These are phyloP conservation scores for Ephestia elutella DNA, from an alignment of 1,140 invertebrate genomes.

Conservation along the genomic window DNA sequence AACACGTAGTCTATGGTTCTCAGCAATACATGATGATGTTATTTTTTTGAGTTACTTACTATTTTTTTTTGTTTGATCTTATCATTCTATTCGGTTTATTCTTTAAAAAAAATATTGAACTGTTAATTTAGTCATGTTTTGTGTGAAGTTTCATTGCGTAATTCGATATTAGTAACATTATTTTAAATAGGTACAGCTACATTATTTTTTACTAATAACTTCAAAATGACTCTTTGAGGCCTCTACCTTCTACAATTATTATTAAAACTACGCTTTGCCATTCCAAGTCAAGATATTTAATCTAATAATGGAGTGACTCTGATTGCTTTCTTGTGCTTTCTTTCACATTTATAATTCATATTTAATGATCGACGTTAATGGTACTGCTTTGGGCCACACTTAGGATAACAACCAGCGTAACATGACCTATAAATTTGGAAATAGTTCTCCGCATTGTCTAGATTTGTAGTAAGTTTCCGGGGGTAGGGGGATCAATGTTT, in stretches of 20 bases:
- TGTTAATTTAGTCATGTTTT: too few relatives aligned
- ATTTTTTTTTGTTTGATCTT: too few relatives aligned
- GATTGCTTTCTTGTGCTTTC: slow-evolving; percentile 66
- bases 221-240: too few relatives aligned
- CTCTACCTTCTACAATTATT: too few relatives aligned
- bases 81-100: too few relatives aligned
- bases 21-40: not conserved
- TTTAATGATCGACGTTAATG: slow-evolving; percentile 69
- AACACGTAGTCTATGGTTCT: not conserved
- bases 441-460: not conserved
- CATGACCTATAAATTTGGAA: slow-evolving; percentile 21
- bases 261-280: not conserved
- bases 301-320: slow-evolving; percentile 58
- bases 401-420: slow-evolving; percentile 27
- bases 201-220: too few relatives aligned
- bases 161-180: too few relatives aligned
- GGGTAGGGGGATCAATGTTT: slow-evolving; percentile 22
- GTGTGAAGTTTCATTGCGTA: too few relatives aligned
- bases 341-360: slow-evolving; percentile 70
- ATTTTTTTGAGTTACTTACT: too few relatives aligned
- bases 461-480: slow-evolving; percentile 21
- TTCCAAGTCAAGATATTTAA: slow-evolving; percentile 52
- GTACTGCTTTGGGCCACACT: slow-evolving; percentile 48
- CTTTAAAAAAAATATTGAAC: too few relatives aligned
- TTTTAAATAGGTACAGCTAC: too few relatives aligned